Evolutionary conservation across 2,888 invertebrate species (phyloP), one percentile per base, ranked within the genome.

Genomic region (Eupithecia insigniata): DNA sequence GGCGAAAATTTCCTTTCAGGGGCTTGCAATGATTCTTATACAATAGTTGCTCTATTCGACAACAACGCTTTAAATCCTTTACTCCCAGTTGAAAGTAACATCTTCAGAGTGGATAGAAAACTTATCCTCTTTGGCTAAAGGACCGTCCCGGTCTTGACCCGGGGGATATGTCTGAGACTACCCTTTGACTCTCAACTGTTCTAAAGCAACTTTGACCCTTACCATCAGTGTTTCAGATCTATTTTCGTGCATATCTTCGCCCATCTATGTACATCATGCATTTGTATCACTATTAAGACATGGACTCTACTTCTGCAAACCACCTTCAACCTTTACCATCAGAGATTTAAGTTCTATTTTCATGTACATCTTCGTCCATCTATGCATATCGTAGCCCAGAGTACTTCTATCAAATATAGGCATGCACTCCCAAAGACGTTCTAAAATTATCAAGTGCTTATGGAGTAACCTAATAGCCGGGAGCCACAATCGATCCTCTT

Each of bases 391-490:
- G 4, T 39, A 62, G 67, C 60, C 60, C 34, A 65, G 32, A 61
- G 34, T 65, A 69, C 7, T 60, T 43, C 26, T 75, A 75, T 71
- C 61, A 61, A 18, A 68, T 78, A 74, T 72, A 61, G 62, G 66
- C 71, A 75, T 73, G 69, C 66, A 76, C 76, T 70, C 79, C 78
- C 74, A 75, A 84, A 87, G 87, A 84, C 83, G 82, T 80, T 83
- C 84, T 86, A 85, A 88, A 89, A 87, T 88, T 89, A 90, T 89
- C 85, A 85, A 86, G 64, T 82, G 83, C 85, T 87, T 87, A 84
- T 82, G 83, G 82, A 81, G 87, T 85, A 89, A 89, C 87, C 84
- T 81, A 87, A 89, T 89, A 84, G 88, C 89, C 83, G 73, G 80
- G 79, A 83, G 89, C 83, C 79, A 82, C 78, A 85, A 85, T 84